These are phyloP conservation scores for Torymus tubicola DNA, from an alignment of 2,888 invertebrate genomes.

Conservation along the genomic window DNA sequence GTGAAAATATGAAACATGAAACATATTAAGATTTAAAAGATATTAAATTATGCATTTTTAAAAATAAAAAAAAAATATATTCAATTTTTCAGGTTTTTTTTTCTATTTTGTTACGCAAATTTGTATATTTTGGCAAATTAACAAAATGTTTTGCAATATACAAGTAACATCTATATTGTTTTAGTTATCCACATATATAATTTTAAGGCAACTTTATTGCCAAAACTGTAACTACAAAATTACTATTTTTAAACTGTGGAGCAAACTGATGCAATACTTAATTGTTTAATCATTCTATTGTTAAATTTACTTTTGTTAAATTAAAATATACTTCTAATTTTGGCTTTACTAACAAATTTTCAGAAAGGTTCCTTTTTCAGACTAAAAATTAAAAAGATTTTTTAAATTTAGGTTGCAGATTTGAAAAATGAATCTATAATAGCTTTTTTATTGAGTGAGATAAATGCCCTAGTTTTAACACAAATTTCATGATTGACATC, in stretches of 20 bases:
- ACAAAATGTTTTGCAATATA: conserved; percentile 34
- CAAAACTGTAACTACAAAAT: conserved; percentile 19
- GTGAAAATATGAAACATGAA: too few species aligned
- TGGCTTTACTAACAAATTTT: too few species aligned
- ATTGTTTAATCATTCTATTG: conserved; percentile 9
- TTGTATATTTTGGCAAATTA: conserved; percentile 37
- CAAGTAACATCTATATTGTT: not conserved
- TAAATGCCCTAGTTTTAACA: conserved; percentile 24
- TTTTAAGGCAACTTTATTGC: conserved; percentile 26
- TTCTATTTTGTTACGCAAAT: not conserved
- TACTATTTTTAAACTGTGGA: conserved; percentile 8
- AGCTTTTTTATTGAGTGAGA: not conserved
- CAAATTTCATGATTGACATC: conserved; percentile 34
- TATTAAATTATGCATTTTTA: too few species aligned
- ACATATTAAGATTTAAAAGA: too few species aligned
- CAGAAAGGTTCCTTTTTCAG: too few species aligned
- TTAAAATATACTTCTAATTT: not conserved
- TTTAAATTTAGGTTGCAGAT: too few species aligned
- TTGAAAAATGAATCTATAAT: not conserved
- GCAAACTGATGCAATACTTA: conserved; percentile 37
- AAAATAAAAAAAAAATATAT: too few species aligned
- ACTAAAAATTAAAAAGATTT: too few species aligned
- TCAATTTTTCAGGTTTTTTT: too few species aligned
- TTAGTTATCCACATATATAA: conserved; percentile 11
- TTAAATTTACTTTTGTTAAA: conserved; percentile 12